Evolutionary conservation across 2,113 vertebrate genomes (phyloP).

Genomic region (Clarias magur): DNA sequence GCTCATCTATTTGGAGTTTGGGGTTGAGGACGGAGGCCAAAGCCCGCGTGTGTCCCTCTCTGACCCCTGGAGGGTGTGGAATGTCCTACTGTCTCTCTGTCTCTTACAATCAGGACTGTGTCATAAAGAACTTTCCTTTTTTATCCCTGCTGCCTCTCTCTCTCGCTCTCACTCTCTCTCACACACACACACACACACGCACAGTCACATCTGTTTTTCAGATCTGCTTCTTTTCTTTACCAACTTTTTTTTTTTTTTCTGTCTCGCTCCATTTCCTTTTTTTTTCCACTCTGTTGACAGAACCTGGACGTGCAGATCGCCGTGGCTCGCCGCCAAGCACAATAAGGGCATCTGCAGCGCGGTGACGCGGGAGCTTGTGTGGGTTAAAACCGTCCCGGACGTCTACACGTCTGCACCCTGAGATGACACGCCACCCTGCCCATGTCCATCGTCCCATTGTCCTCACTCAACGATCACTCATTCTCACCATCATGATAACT

Average conservation of each 20-base stretch:
- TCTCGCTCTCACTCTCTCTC: background rate
- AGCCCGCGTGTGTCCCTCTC: slow-evolving; percentile 47
- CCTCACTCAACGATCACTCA: slow-evolving; percentile 5
- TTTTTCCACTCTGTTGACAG: slow-evolving; percentile 42
- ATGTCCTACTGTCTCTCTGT: slow-evolving; percentile 20
- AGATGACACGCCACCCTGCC: slow-evolving; percentile 15
- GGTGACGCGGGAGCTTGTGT: slow-evolving; percentile 50
- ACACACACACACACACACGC: background rate
- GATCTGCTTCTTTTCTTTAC: slow-evolving; percentile 10
- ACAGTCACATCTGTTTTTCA: slow-evolving; percentile 34
- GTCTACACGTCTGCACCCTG: background rate
- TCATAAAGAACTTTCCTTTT: background rate
- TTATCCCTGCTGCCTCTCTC: slow-evolving; percentile 12
- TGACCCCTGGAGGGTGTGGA: slow-evolving; percentile 39
- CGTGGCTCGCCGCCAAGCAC: slow-evolving; percentile 56
- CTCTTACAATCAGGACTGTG: slow-evolving; percentile 1
- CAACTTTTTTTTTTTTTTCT: background rate
- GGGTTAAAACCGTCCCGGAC: slow-evolving; percentile 31
- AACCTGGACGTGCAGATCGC: slow-evolving; percentile 45
- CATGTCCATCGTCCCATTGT: slow-evolving; percentile 33
- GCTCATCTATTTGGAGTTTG: slow-evolving; percentile 64
- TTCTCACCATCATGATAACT: background rate
- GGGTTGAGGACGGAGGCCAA: slow-evolving; percentile 62
- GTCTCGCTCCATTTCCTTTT: slow-evolving; percentile 23
- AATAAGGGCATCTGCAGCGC: slow-evolving; percentile 53